A percentile compares a stretch with the other conserved stretches of the same genome.
These are phyloP conservation scores for Apaloderma vittatum DNA, from an alignment of 2,113 vertebrate species.

Conservation along the genomic window DNA sequence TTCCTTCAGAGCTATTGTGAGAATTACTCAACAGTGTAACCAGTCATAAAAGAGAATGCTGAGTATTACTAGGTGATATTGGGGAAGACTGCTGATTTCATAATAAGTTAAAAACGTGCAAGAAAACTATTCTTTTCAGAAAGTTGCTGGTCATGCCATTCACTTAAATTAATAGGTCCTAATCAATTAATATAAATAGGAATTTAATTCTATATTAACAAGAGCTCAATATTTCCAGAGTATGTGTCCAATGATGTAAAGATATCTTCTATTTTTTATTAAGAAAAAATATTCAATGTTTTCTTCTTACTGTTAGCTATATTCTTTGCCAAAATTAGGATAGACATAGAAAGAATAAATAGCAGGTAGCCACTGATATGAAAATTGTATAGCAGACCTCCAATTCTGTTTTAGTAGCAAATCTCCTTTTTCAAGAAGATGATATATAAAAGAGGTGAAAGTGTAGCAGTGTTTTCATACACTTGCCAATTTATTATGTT, in stretches of 20 bases:
- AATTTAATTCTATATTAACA: not conserved
- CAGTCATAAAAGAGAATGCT: not conserved
- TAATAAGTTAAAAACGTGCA: not conserved
- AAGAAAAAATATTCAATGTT: constrained; percentile 38
- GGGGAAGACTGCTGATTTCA: not conserved
- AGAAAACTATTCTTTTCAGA: not conserved
- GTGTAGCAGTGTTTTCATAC: constrained; percentile 75
- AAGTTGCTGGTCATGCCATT: not conserved
- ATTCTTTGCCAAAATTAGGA: constrained; percentile 54
- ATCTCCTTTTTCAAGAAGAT: constrained; percentile 56
- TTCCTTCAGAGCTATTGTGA: not conserved
- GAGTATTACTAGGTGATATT: not conserved
- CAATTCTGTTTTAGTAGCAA: constrained; percentile 50
- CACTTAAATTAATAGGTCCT: not conserved
- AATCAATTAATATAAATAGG: not conserved
- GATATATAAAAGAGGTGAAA: constrained; percentile 71
- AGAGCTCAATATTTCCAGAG: not conserved
- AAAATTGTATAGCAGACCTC: constrained; percentile 42
- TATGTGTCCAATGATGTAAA: not conserved
- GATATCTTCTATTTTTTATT: not conserved
- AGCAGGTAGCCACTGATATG: not conserved
- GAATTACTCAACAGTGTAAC: not conserved
- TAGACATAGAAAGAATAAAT: constrained; percentile 11
- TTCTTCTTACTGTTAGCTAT: constrained; percentile 29
- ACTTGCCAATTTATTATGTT: constrained; percentile 77